Percentiles rank a stretch among this genome's conserved stretches.
These are phyloP conservation scores for Procambarus clarkii DNA, from an alignment of 1,140 invertebrate genomes.

Conservation along the genomic window DNA sequence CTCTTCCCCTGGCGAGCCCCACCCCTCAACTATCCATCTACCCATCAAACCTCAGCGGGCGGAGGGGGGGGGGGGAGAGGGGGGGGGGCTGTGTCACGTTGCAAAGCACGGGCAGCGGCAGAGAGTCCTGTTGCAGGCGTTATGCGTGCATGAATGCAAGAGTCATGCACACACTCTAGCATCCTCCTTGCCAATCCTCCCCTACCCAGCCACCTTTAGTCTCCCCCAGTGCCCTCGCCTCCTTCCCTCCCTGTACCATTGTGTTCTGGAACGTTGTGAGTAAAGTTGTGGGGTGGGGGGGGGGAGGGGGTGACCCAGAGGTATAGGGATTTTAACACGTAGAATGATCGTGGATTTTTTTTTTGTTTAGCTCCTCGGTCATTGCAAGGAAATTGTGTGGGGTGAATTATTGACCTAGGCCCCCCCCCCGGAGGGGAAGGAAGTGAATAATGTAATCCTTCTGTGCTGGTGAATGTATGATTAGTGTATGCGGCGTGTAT, in stretches of 20 bases:
- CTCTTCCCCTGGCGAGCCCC: neutral
- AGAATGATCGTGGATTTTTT: neutral
- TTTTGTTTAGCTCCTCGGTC: neutral
- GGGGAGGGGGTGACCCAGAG: neutral
- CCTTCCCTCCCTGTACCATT: neutral
- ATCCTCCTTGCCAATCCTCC: slow-evolving; percentile 33
- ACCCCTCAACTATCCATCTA: slow-evolving; percentile 35
- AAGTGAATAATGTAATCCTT: no score
- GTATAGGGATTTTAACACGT: neutral
- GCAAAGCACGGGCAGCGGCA: slow-evolving; percentile 18
- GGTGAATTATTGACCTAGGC: neutral
- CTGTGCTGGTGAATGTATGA: slow-evolving; percentile 3
- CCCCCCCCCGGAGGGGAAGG: no score
- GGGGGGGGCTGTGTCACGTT: slow-evolving; percentile 21
- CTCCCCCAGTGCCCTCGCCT: slow-evolving; percentile 1
- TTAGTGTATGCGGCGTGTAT: neutral
- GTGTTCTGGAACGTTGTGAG: no score
- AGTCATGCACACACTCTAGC: slow-evolving; percentile 42
- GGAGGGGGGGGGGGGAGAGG: neutral
- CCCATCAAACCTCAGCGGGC: slow-evolving; percentile 37
- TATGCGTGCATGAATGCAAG: slow-evolving; percentile 66
- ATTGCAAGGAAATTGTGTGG: neutral
- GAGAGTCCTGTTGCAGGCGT: slow-evolving; percentile 32
- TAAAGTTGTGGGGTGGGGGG: no score
- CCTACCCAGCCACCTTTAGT: slow-evolving; percentile 14